Evolutionary conservation across 2,113 vertebrate genomes (phyloP), one percentile per base, ranked within the genome.

Genomic region (Siniperca knerii): DNA sequence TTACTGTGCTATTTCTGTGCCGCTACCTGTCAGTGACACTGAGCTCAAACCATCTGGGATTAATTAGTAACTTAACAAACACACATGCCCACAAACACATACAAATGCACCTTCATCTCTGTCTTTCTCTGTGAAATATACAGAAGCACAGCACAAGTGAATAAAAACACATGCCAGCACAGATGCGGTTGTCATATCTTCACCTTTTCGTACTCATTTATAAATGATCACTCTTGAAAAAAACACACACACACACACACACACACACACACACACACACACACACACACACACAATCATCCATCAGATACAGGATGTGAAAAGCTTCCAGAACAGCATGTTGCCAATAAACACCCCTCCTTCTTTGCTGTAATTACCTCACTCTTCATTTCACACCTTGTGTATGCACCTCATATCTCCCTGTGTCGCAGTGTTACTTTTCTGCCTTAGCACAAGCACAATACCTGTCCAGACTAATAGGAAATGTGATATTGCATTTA

Each of bases 61-160:
- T 94, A 96, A 96, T 95, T 95, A 95, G 89, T 79, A 82, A 87
- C 69, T 82, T 74, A 75, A 85, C 79, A 87, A 64, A 83, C 81
- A 58, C 44, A 46, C 15, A 25, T 33, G 57, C 50, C 12, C 25
- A 62, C 23, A 74, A 29, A 57, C 67, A 4, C 74, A 58, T n/a
- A 62, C 66, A 74, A 35, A 55, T 10, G 15, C 65, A 76, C 40
- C 21, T 64, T 73, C 44, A 75, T 58, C 72, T 76, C 37, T 21
- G 10, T 75, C 33, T 60, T 52, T 79, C 37, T 64, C 16, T 62
- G 13, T 70, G 65, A 79, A 76, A 71, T 52, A 67, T 18, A 35
- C 62, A 62, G 50, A 68, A 58, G 2, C 3, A 37, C 40, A 33
- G 29, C 57, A 70, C 25, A 23, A 1, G 4, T 18, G 18, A 68